Evolutionary conservation across 2,113 vertebrate genomes (phyloP).

Genomic region (Propithecus coquereli): DNA sequence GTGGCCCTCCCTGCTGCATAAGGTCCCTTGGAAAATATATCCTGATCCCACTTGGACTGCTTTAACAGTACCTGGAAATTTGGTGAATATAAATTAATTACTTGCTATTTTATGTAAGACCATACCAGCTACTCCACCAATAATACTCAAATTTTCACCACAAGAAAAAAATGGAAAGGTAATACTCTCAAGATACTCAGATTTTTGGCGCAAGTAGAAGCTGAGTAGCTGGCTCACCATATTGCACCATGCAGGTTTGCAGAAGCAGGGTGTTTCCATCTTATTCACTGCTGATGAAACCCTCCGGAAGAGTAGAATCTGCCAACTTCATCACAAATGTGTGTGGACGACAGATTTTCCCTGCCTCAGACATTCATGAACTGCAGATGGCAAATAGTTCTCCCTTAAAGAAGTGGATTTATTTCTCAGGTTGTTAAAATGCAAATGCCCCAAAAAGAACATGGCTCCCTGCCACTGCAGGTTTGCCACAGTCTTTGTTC

Average conservation of each 20-base stretch:
- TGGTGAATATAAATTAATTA: background rate
- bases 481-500: constrained; percentile 53
- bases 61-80: background rate
- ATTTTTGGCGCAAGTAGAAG: background rate
- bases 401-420: constrained; percentile 55
- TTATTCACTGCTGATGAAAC: background rate
- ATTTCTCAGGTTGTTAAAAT: constrained; percentile 60
- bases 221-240: background rate
- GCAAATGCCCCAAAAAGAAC: constrained; percentile 35
- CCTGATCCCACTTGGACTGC: background rate
- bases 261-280: background rate
- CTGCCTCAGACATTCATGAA: constrained; percentile 47
- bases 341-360: constrained; percentile 32
- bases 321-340: constrained; percentile 51
- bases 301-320: background rate
- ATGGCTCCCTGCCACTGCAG: background rate
- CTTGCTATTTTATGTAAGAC: background rate
- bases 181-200: background rate
- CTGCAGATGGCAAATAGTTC: constrained; percentile 46
- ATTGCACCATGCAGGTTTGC: background rate
- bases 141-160: background rate
- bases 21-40: background rate
- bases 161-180: background rate
- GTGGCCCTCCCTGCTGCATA: background rate
- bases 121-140: background rate